phyloP scores from a whole-genome alignment of 30 jellyfish, hydroid and myxozoan genomes.

The Clytia hemisphaerica region DNA sequence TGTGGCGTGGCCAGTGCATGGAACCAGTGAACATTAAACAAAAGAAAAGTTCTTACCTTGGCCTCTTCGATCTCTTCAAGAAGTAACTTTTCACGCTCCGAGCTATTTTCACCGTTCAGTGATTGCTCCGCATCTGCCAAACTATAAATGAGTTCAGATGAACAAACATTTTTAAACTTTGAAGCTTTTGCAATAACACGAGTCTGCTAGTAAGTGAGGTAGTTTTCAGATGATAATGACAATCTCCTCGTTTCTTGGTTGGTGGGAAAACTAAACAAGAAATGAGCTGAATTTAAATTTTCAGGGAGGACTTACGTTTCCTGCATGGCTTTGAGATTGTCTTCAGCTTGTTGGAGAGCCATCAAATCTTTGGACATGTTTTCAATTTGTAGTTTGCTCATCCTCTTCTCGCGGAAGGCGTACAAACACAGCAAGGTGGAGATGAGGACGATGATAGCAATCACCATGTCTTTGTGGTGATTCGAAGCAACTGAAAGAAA shows the following conservation, averaged over 20 bases:
- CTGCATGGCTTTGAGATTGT: constrained; percentile 52
- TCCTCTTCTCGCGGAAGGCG: constrained; percentile 57
- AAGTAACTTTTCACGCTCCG: constrained; percentile 63
- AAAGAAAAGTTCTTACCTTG: constrained; percentile 48
- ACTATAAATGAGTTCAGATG: constrained; percentile 34
- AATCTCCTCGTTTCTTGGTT: no score
- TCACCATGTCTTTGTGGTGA: constrained; percentile 43
- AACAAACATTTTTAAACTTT: no score
- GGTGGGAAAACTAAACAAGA: no score
- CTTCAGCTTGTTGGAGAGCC: constrained; percentile 80
- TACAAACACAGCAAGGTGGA: constrained; percentile 61
- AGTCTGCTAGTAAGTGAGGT: no score
- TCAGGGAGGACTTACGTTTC: constrained; percentile 41
- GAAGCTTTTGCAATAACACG: no score
- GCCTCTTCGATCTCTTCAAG: constrained; percentile 74
- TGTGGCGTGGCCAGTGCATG: no score
- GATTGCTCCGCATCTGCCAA: constrained; percentile 55
- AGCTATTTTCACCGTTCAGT: neutral
- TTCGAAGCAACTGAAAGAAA: constrained; percentile 27
- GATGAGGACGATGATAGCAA: constrained; percentile 34
- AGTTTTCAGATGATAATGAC: no score
- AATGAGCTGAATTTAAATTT: no score
- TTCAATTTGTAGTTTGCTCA: constrained; percentile 63
- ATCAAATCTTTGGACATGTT: constrained; percentile 82
- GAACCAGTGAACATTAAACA: no score